Evolutionary conservation across 2,113 vertebrate species (phyloP), one percentile per base, ranked within the genome.

Genomic region (Equus quagga): DNA sequence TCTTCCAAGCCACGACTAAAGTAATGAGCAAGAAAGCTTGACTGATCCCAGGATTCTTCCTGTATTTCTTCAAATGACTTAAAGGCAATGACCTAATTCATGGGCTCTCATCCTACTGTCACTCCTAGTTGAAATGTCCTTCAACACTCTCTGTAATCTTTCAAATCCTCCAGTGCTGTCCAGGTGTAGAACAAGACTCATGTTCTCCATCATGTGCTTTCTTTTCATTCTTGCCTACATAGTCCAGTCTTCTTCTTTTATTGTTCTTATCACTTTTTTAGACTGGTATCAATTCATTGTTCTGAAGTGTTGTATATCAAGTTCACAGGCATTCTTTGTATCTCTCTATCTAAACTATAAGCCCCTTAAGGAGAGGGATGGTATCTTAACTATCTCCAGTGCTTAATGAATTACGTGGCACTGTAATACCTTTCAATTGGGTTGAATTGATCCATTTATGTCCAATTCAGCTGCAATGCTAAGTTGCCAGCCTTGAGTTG

Each of bases 391-490:
- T 67, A 51, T 83, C 19, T 64, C 75, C 28, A 64, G 24, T 73
- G 62, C 70, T 91, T 93, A 72, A 65, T 70, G 69, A 96, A 84
- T 95, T 89, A 92, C 72, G 36, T 21, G 13, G 31, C 24, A 60
- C 36, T 51, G 5, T 49, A 94, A 51, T 23, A 44, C 54, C 92
- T 97, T 92, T 60, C 49, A 96, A 86, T 65, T 64, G 75, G 90
- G 56, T 51, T 81, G 58, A 95, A 95, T 75, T 67, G 75, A 97
- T 64, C 54, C 58, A 86, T 94, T 96, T 82, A 79, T 89, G 78
- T 65, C 54, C n/a, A 92, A 28, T 95, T 96, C 62, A 85, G 46
- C 26, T 33, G 54, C 10, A 64, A 31, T 93, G 72, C 23, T 93
- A 86, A 91, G 51, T 89, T 91, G 46, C 60, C 73, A 92, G 58